These are phyloP conservation scores for Pangasianodon gigas DNA, from an alignment of 2,113 vertebrate species.

Conservation along the genomic window DNA sequence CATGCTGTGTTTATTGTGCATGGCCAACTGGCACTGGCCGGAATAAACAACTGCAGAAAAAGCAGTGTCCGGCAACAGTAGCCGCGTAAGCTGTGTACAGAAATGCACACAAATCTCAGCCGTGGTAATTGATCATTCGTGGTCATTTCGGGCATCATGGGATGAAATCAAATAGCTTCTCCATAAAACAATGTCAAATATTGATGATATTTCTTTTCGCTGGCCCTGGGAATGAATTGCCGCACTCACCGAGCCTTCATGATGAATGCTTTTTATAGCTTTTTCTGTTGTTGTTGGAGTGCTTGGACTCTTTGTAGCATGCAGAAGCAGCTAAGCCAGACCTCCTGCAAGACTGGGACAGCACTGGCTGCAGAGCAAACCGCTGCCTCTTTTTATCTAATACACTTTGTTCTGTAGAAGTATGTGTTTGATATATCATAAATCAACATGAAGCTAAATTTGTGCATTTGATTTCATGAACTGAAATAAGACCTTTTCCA, in stretches of 20 bases:
- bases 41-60: conserved; percentile 35
- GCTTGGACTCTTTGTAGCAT: conserved; percentile 60
- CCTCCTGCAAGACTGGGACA: conserved; percentile 27
- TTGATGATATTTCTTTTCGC: conserved; percentile 80
- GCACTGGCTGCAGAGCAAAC: conserved; percentile 11
- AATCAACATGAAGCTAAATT: background rate
- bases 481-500: conserved; percentile 3
- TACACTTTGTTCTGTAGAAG: conserved; percentile 11
- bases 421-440: background rate
- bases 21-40: background rate
- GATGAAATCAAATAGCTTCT: conserved; percentile 78
- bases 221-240: conserved; percentile 73
- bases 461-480: background rate
- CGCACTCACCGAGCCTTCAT: conserved; percentile 70
- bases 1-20: conserved; percentile 12
- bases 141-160: conserved; percentile 72
- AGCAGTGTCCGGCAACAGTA: conserved; percentile 8
- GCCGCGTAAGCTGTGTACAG: conserved; percentile 40
- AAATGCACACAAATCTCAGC: conserved; percentile 74
- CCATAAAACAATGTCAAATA: conserved; percentile 82
- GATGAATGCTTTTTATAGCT: conserved; percentile 78
- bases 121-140: conserved; percentile 75
- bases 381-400: conserved; percentile 12
- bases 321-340: conserved; percentile 40
- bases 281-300: conserved; percentile 64